phyloP scores from a whole-genome alignment of 2,113 vertebrate genomes.

The Syngnathus scovelli region DNA sequence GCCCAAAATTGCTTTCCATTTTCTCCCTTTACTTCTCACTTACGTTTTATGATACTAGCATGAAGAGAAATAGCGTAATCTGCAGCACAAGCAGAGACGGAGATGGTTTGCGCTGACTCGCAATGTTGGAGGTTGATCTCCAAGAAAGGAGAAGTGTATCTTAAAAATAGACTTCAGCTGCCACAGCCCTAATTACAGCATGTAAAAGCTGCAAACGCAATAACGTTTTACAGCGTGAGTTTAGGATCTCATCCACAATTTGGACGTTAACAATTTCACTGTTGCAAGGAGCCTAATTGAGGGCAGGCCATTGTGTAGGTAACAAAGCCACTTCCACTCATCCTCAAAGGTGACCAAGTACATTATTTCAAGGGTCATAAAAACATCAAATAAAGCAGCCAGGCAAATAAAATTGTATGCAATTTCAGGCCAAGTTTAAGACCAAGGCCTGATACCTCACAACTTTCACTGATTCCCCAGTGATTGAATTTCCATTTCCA shows the following conservation, averaged over 20 bases:
- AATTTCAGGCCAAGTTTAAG: background rate
- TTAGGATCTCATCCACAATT: conserved; percentile 4
- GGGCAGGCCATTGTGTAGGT: background rate
- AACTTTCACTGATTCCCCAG: background rate
- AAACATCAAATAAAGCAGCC: conserved; percentile 16
- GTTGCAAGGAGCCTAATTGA: background rate
- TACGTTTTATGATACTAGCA: conserved; percentile 45
- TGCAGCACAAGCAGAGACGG: conserved; percentile 33
- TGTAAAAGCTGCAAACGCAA: conserved; percentile 17
- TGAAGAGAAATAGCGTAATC: conserved; percentile 70
- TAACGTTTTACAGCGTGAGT: conserved; percentile 8
- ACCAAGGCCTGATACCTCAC: background rate
- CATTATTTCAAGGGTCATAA: conserved; percentile 20
- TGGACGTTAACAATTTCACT: conserved; percentile 23
- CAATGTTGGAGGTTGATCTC: conserved; percentile 5
- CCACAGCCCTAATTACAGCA: conserved; percentile 15
- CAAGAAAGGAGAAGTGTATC: conserved; percentile 16
- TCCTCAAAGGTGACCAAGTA: conserved; percentile 16
- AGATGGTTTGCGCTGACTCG: conserved; percentile 22
- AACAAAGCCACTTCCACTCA: background rate
- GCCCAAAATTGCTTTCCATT: conserved; percentile 3
- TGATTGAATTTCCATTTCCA: background rate
- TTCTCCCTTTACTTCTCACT: conserved; percentile 7
- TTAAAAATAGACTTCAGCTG: conserved; percentile 25
- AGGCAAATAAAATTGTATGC: background rate